Base-by-base conservation (phyloP, 1,140 invertebrate species). In the Dicyema japonicum region DNA sequence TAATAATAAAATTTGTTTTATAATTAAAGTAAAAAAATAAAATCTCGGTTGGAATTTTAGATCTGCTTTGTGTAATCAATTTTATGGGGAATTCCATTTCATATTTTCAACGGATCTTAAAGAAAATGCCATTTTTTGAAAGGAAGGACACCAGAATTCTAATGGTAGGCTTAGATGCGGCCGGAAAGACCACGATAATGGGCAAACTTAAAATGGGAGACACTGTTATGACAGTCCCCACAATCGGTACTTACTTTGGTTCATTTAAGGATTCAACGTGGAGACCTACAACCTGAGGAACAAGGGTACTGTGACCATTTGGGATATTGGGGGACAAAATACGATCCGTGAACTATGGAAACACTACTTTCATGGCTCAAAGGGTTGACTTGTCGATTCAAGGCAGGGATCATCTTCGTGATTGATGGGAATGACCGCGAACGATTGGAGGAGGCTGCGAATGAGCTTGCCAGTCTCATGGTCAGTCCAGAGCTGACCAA, bases 201-300 rank as follows among this genome's bases (percentile, higher is more conserved):
- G 90, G 90, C 63, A 90, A 90, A 66, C 64, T 92, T 47, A 90
- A 90, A 65, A 64, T 90, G 63, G 78, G 78, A 24, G 43, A 52
- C 27, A 37, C 33, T 13, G 40, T 50, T 5, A 27, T 24, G 12
- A 45, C 45, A 2, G 46, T 49, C 19, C 52, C 49, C 6, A 56
- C 44, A 1, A 44, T 46, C n/a, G n/a, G n/a, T n/a, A n/a, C n/a
- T n/a, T n/a, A n/a, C n/a, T n/a, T n/a, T n/a, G n/a, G n/a, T 14
- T n/a, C n/a, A n/a, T n/a, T n/a, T n/a, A n/a, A 70, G 45, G 44
- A 3, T 45, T 46, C 29, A 44, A 44, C 29, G 42, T 46, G 5
- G 45, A 47, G 32, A 44, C 41, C 4, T 40, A 44, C 5, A 24
- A 23, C 6, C 40, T 40, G 1, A 28, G 30, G 24, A 54, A 52